Percentiles rank a stretch among this genome's conserved stretches.
These are phyloP conservation scores for Noctua pronuba DNA, from an alignment of 2,888 invertebrate genomes.

Conservation along the genomic window DNA sequence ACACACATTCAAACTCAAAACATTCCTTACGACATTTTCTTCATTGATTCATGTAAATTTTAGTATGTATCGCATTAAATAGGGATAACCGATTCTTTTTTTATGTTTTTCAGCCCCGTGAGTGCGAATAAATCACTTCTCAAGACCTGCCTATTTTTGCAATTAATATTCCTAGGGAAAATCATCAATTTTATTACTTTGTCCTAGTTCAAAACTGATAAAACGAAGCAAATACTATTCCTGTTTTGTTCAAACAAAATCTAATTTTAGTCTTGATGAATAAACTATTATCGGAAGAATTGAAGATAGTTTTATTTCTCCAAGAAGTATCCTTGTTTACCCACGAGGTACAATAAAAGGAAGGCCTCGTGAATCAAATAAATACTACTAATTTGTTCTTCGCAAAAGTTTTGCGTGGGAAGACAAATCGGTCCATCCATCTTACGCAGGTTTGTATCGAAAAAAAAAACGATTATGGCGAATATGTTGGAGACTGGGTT, in stretches of 20 bases:
- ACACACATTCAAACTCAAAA: background rate
- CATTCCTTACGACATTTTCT: background rate
- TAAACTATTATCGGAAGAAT: conserved; percentile 28
- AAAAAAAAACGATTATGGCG: conserved; percentile 25
- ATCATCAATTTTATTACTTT: background rate
- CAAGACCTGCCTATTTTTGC: background rate
- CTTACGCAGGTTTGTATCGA: conserved; percentile 23
- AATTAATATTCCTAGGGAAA: background rate
- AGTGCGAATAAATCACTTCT: background rate
- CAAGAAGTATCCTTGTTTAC: conserved; percentile 26
- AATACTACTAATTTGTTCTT: conserved; percentile 48
- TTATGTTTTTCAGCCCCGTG: conserved; percentile 26
- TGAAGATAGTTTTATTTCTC: conserved; percentile 22
- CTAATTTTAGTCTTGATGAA: conserved; percentile 15
- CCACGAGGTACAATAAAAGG: conserved; percentile 13
- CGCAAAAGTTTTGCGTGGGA: conserved; percentile 32
- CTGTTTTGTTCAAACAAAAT: conserved; percentile 12
- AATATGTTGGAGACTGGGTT: background rate
- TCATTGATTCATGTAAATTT: background rate
- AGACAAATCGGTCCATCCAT: conserved; percentile 42
- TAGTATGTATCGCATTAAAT: background rate
- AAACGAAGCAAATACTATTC: background rate
- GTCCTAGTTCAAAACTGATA: background rate
- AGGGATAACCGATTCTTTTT: background rate
- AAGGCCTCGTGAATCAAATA: conserved; percentile 30